phyloP scores from a whole-genome alignment of 2,113 vertebrate species.

The Pitta sordida region DNA sequence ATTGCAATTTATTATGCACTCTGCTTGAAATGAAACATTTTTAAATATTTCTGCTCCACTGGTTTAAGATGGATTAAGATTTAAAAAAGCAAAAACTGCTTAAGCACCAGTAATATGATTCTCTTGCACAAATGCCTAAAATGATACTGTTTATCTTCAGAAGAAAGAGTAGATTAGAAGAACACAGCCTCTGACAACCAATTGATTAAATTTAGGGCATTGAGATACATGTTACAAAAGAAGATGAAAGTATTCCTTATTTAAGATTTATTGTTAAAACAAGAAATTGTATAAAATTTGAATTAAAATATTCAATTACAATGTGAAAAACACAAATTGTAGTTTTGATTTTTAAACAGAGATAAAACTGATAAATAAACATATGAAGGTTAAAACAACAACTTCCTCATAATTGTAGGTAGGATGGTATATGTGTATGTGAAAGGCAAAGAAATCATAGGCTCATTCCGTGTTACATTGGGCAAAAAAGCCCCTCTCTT shows the following conservation, averaged over 20 bases:
- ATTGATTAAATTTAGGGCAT: constrained; percentile 80
- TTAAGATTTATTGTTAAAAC: constrained; percentile 71
- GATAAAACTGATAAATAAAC: constrained; percentile 34
- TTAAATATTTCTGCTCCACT: constrained; percentile 84
- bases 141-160: constrained; percentile 83
- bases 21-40: constrained; percentile 82
- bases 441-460: constrained; percentile 23
- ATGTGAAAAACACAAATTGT: neutral
- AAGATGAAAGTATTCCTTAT: constrained; percentile 69
- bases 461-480: neutral
- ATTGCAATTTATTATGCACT: constrained; percentile 84
- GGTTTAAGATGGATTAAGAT: constrained; percentile 89
- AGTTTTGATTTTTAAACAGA: constrained; percentile 8
- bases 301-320: constrained; percentile 31
- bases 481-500: neutral
- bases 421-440: neutral
- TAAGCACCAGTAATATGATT: constrained; percentile 86
- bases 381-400: constrained; percentile 1
- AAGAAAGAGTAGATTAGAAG: constrained; percentile 80
- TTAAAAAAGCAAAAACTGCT: constrained; percentile 83
- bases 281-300: constrained; percentile 63
- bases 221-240: constrained; percentile 71
- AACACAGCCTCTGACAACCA: constrained; percentile 75
- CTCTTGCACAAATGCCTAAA: constrained; percentile 81
- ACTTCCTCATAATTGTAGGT: constrained; percentile 38